These are phyloP conservation scores for Sebastes oblongus DNA, from an alignment of 2,797 vertebrate species.

Conservation along the genomic window DNA sequence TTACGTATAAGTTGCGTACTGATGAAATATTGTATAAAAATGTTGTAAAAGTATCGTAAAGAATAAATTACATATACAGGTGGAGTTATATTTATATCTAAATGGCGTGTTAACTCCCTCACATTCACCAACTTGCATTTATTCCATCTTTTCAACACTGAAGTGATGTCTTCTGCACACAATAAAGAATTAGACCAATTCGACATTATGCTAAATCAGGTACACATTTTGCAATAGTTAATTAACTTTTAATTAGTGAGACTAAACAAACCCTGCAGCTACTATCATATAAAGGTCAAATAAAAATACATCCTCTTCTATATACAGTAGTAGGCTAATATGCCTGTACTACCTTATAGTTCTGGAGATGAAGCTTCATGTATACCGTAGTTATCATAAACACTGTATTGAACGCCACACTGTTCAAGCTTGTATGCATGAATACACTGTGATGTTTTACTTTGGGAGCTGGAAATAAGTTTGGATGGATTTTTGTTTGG, in stretches of 20 bases:
- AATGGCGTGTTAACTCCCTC: not conserved
- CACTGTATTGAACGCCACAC: not conserved
- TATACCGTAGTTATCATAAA: not conserved
- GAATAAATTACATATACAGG: too few species aligned
- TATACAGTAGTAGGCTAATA: too few species aligned
- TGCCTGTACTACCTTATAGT: not conserved
- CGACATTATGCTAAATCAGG: not conserved
- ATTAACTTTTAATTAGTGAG: not conserved
- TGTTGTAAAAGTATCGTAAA: too few species aligned
- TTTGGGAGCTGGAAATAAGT: constrained; percentile 7
- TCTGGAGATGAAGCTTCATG: not conserved
- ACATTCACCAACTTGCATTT: not conserved
- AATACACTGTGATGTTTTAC: constrained; percentile 15
- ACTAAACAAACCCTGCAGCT: not conserved
- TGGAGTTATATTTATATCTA: too few species aligned
- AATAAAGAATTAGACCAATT: not conserved
- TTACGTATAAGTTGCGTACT: too few species aligned
- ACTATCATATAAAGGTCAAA: not conserved
- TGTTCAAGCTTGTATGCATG: not conserved
- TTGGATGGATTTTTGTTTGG: constrained; percentile 33
- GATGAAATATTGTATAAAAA: too few species aligned
- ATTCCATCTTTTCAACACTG: not conserved
- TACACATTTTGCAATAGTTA: not conserved
- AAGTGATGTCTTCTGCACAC: not conserved
- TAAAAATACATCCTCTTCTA: not conserved